phyloP scores from a whole-genome alignment of 2,113 vertebrate genomes.

The Hydrolagus affinis region DNA sequence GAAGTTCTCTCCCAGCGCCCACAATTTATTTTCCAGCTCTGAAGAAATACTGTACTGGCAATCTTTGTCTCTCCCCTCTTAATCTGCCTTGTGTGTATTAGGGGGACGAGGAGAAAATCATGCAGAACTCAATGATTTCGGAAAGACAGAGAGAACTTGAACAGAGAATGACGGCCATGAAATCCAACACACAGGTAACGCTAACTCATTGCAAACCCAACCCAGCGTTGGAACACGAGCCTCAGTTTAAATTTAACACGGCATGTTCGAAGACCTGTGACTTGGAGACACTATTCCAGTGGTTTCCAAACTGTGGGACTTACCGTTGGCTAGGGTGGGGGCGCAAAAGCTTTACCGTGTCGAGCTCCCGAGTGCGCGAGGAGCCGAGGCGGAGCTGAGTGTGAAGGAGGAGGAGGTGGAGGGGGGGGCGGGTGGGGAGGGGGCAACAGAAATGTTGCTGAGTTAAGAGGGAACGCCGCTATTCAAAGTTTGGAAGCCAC shows the following conservation, averaged over 20 bases:
- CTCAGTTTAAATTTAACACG: neutral
- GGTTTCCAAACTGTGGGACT: no score
- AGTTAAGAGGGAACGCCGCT: no score
- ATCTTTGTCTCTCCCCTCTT: neutral
- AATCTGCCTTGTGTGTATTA: conserved; percentile 43
- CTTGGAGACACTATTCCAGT: no score
- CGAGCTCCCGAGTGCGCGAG: neutral
- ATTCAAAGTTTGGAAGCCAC: no score
- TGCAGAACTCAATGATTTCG: conserved; percentile 73
- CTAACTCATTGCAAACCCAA: neutral
- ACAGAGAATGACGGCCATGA: conserved; percentile 75
- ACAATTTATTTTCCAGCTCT: no score
- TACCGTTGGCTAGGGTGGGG: no score
- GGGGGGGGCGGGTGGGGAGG: neutral
- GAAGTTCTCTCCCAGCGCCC: no score
- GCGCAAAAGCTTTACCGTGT: neutral
- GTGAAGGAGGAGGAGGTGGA: neutral
- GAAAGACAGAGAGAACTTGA: conserved; percentile 84
- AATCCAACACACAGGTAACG: conserved; percentile 78
- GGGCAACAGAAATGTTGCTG: no score
- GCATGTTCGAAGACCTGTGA: no score
- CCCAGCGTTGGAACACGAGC: neutral
- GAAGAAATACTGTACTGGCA: no score
- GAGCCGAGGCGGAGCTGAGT: neutral
- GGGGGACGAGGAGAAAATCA: conserved; percentile 82